A percentile compares a stretch with the other conserved stretches of the same genome.
Conservation (phyloP, 2,797 vertebrate species). For the Enteromius mattozi region DNA sequence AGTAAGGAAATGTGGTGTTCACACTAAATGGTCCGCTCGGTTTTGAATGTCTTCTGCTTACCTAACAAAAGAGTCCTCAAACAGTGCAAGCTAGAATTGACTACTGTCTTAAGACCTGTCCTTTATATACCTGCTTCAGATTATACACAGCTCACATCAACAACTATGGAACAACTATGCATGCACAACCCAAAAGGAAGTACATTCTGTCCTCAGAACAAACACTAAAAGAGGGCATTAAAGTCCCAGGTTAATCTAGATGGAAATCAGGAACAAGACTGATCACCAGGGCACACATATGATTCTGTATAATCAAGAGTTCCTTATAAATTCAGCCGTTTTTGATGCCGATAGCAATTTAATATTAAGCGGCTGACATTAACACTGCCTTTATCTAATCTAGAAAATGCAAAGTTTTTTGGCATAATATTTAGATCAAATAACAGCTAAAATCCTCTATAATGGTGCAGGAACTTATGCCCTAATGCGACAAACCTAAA, state of each 20-base stretch:
- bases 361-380: background rate
- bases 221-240: background rate
- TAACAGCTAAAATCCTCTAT: constrained; percentile 11
- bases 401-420: background rate
- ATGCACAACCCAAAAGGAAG: constrained; percentile 15
- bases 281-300: background rate
- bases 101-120: constrained; percentile 13
- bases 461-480: background rate
- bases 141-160: constrained; percentile 34
- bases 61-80: constrained; percentile 3
- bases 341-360: background rate
- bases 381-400: constrained; percentile 3
- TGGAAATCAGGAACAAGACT: background rate
- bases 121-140: constrained; percentile 23
- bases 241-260: background rate
- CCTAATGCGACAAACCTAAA: constrained; percentile 14
- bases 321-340: background rate
- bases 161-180: background rate
- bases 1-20: background rate
- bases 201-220: constrained; percentile 32
- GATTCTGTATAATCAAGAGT: constrained; percentile 2
- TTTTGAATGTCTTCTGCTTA: constrained; percentile 5
- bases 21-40: constrained; percentile 13
- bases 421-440: constrained; percentile 12
- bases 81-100: constrained; percentile 34